Conservation (phyloP, 2,888 invertebrate species). For the Entomobrya proxima region DNA sequence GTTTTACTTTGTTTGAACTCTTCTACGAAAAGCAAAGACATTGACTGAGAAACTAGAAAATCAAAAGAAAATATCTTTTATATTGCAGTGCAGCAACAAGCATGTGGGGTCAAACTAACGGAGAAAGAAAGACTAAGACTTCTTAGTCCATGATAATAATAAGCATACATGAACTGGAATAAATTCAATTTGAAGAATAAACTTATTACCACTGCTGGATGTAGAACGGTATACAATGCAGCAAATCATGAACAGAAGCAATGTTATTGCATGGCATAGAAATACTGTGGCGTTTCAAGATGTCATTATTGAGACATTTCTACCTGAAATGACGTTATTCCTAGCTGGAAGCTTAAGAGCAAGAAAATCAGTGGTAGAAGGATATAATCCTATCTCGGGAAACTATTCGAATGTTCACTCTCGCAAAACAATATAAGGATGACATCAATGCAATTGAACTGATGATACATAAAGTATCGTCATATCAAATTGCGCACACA, state of each 20-base stretch:
- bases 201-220: not conserved
- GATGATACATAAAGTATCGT: slow-evolving; percentile 18
- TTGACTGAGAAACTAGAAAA: too few relatives aligned
- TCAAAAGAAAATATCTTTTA: too few relatives aligned
- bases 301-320: slow-evolving; percentile 51
- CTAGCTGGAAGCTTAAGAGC: slow-evolving; percentile 14
- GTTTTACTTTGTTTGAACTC: too few relatives aligned
- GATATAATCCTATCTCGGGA: slow-evolving; percentile 33
- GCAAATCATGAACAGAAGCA: too few relatives aligned
- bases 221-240: not conserved
- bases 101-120: too few relatives aligned
- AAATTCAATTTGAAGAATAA: too few relatives aligned
- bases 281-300: slow-evolving; percentile 48
- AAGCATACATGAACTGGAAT: too few relatives aligned
- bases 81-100: too few relatives aligned
- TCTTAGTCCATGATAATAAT: too few relatives aligned
- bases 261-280: not conserved
- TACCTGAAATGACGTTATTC: slow-evolving; percentile 51
- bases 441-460: slow-evolving; percentile 46
- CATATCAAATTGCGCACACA: not conserved
- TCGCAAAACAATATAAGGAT: slow-evolving; percentile 20
- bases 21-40: too few relatives aligned
- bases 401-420: slow-evolving; percentile 40
- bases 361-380: not conserved
- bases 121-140: too few relatives aligned